Evolutionary conservation across 2,797 vertebrate species (phyloP).

Genomic region (Molossus alvarezi): DNA sequence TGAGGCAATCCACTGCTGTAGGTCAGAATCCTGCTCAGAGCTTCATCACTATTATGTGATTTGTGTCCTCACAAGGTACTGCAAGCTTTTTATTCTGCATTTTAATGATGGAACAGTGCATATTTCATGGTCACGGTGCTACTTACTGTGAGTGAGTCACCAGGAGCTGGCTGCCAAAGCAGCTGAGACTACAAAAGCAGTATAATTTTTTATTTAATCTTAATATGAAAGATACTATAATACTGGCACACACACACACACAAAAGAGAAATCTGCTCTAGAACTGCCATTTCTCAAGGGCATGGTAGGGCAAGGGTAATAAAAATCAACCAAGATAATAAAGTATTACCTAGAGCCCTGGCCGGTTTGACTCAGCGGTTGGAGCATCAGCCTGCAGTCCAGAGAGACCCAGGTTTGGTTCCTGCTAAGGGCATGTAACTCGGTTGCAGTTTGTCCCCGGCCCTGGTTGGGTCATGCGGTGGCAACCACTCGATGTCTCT

Average conservation of each 20-base stretch:
- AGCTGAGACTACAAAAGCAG: conserved; percentile 35
- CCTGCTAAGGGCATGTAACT: too few relatives aligned
- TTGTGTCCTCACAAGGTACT: neutral
- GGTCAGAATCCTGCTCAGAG: neutral
- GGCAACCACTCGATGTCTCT: too few relatives aligned
- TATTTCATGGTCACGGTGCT: conserved; percentile 33
- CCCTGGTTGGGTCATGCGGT: too few relatives aligned
- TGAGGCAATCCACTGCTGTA: neutral
- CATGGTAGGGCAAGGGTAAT: neutral
- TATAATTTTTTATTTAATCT: conserved; percentile 60
- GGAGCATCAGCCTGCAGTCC: too few relatives aligned
- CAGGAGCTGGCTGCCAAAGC: conserved; percentile 46
- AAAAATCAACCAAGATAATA: neutral
- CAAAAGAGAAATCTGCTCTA: neutral
- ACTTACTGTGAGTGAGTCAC: conserved; percentile 63
- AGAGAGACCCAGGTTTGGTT: too few relatives aligned
- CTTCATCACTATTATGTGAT: neutral
- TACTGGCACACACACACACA: neutral
- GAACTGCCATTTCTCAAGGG: neutral
- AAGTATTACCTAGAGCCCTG: neutral
- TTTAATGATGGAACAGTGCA: neutral
- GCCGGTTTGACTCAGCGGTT: too few relatives aligned
- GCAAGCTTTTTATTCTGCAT: conserved; percentile 2
- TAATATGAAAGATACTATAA: conserved; percentile 40
- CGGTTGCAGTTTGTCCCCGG: too few relatives aligned